Conservation (phyloP, 2,888 invertebrate species). For the Coleophora flavipennella region DNA sequence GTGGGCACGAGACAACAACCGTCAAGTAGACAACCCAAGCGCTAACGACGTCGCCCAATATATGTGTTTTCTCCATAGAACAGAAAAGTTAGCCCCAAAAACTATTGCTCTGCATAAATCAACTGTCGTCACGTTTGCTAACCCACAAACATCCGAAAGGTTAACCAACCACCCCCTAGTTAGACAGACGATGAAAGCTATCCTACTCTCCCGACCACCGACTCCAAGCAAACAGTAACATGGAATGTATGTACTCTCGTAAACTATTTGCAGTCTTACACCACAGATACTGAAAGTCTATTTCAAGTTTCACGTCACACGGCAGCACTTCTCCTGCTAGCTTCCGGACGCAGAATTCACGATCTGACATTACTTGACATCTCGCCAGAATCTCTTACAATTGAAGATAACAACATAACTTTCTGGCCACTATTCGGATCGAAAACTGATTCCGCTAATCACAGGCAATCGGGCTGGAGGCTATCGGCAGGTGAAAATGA, state of each 20-base stretch:
- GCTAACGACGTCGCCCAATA: constrained; percentile 7
- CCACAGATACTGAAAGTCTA: no score
- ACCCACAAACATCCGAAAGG: no score
- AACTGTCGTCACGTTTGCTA: no score
- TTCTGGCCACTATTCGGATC: neutral
- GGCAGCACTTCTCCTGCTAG: neutral
- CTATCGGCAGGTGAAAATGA: neutral
- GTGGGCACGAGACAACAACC: constrained; percentile 2
- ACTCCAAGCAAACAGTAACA: no score
- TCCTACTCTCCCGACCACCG: no score
- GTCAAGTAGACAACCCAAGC: neutral
- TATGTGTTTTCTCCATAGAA: constrained; percentile 4
- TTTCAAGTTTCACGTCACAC: neutral
- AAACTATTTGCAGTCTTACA: no score
- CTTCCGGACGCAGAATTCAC: neutral
- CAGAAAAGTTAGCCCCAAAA: constrained; percentile 11
- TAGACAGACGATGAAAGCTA: no score
- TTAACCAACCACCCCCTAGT: no score
- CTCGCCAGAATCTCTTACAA: neutral
- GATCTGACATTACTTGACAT: neutral
- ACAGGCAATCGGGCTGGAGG: neutral
- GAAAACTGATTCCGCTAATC: neutral
- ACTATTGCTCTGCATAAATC: constrained; percentile 15
- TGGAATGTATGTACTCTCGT: no score
- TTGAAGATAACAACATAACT: neutral